Conservation (phyloP, 2,888 invertebrate genomes). For the Drosophila austrosaltans region DNA sequence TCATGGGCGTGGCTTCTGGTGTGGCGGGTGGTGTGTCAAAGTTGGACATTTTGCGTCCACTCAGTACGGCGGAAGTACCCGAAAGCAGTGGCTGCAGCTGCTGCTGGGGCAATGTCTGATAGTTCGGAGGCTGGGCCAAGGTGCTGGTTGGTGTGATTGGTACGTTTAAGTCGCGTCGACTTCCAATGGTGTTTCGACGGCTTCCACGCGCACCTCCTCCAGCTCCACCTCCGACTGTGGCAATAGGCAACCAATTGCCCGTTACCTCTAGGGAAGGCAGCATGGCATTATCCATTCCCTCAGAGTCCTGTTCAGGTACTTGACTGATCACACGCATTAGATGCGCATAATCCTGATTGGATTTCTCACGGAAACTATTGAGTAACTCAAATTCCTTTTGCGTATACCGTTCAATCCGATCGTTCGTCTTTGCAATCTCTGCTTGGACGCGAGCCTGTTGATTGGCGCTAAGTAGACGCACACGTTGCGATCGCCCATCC, state of each 20-base stretch:
- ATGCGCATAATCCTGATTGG: conserved; percentile 89
- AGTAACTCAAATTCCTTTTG: conserved; percentile 90
- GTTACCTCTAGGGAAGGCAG: conserved; percentile 70
- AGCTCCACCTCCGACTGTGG: conserved; percentile 18
- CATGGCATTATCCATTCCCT: conserved; percentile 68
- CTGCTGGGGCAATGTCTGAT: conserved; percentile 42
- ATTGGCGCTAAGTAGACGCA: conserved; percentile 84
- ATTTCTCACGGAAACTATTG: conserved; percentile 89
- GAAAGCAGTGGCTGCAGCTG: conserved; percentile 36
- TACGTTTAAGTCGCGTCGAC: conserved; percentile 70
- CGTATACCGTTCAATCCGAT: conserved; percentile 89
- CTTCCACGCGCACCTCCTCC: conserved; percentile 24
- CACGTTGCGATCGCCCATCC: conserved; percentile 64
- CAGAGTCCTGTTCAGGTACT: conserved; percentile 76
- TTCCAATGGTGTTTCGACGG: conserved; percentile 76
- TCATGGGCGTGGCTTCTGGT: conserved; percentile 83
- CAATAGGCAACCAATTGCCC: conserved; percentile 46
- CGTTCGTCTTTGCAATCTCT: conserved; percentile 89
- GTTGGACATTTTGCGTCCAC: conserved; percentile 79
- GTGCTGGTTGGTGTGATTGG: conserved; percentile 79
- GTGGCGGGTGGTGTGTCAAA: conserved; percentile 84
- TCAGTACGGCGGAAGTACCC: conserved; percentile 48
- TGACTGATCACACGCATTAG: conserved; percentile 85
- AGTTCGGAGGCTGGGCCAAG: conserved; percentile 57
- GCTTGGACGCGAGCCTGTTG: conserved; percentile 88